A percentile compares a stretch with the other conserved stretches of the same genome.
phyloP scores from a whole-genome alignment of 2,113 vertebrate species.

The Brachyhypopomus occidentalis region DNA sequence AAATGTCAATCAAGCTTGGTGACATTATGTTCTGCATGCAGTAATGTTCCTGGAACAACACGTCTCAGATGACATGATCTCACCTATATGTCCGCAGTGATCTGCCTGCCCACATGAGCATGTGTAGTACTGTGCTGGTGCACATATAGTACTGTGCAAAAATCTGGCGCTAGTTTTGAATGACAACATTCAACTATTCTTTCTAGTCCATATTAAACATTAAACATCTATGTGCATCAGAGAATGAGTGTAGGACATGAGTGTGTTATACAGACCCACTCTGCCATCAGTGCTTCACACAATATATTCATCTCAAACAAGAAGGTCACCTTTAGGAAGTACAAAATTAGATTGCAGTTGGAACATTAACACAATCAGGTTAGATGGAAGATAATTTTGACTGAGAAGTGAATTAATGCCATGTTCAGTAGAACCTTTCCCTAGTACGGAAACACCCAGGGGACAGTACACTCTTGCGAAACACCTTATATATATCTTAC shows the following conservation, averaged over 20 bases:
- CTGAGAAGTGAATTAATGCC: background rate
- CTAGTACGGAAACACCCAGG: background rate
- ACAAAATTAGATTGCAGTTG: background rate
- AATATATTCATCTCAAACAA: background rate
- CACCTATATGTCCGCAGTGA: background rate
- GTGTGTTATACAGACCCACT: background rate
- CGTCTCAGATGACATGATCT: background rate
- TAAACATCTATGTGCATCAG: background rate
- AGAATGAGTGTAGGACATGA: background rate
- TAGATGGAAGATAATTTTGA: background rate
- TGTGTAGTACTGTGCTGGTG: background rate
- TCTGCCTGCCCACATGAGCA: background rate
- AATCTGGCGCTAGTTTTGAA: background rate
- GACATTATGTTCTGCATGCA: background rate
- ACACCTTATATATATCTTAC: background rate
- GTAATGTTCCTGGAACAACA: background rate
- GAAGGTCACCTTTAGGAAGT: background rate
- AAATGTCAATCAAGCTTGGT: background rate
- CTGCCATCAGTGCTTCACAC: background rate
- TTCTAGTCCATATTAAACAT: background rate
- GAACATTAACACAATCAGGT: background rate
- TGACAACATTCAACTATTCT: background rate
- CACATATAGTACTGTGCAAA: background rate
- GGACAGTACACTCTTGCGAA: background rate
- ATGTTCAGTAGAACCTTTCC: background rate